Evolutionary conservation across 2,888 invertebrate genomes (phyloP).

Genomic region (Thyatira batis): DNA sequence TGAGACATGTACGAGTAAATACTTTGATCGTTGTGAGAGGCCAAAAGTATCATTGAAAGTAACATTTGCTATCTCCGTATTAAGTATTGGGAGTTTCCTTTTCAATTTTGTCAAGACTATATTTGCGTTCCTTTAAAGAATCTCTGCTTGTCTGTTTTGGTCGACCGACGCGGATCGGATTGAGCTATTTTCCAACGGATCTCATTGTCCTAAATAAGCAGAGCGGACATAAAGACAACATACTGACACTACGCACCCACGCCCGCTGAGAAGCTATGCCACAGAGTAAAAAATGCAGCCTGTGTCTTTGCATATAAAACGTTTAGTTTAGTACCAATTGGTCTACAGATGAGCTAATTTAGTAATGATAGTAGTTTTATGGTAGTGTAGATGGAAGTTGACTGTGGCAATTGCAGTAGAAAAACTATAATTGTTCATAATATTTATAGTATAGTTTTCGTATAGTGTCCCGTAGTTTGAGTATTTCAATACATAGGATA

Average conservation of each 20-base stretch:
- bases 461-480: too few species aligned
- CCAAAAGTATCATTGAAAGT: not conserved
- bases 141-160: conserved; percentile 18
- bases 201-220: conserved; percentile 51
- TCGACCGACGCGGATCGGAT: conserved; percentile 35
- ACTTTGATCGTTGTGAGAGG: not conserved
- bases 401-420: too few species aligned
- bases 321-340: too few species aligned
- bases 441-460: too few species aligned
- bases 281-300: not conserved
- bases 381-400: too few species aligned
- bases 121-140: conserved; percentile 20
- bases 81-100: not conserved
- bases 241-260: conserved; percentile 12
- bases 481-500: too few species aligned
- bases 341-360: too few species aligned
- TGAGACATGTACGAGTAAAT: not conserved
- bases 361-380: too few species aligned
- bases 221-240: conserved; percentile 28
- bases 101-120: not conserved
- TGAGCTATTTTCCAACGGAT: conserved; percentile 31
- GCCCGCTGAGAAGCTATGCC: conserved; percentile 2
- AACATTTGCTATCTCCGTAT: too few species aligned
- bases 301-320: not conserved
- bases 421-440: too few species aligned